Evolutionary conservation across 2,888 invertebrate genomes (phyloP).

Genomic region (Tetrapedia diversipes): DNA sequence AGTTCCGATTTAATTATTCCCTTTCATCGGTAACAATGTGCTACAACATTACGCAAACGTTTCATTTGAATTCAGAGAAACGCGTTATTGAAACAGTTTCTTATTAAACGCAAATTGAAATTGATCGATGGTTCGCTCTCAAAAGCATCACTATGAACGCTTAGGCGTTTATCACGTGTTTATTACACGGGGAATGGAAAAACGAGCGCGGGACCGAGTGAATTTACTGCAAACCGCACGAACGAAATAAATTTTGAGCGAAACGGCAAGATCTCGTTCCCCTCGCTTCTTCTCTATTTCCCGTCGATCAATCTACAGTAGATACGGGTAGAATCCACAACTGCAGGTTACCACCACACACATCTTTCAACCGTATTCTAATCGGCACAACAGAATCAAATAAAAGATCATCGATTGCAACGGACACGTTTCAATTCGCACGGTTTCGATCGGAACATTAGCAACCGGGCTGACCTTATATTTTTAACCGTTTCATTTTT

Average conservation of each 20-base stretch:
- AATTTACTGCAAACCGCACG: slow-evolving; percentile 32
- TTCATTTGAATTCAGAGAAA: neutral
- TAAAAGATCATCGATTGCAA: slow-evolving; percentile 45
- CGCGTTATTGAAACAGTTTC: slow-evolving; percentile 1
- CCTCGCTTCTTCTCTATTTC: slow-evolving; percentile 35
- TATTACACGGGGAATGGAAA: neutral
- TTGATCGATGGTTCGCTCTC: neutral
- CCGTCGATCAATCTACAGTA: slow-evolving; percentile 44
- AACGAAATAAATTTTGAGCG: slow-evolving; percentile 43
- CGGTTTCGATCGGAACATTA: neutral
- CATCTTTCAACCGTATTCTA: slow-evolving; percentile 28
- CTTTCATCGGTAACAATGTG: neutral
- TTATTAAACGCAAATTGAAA: slow-evolving; percentile 1
- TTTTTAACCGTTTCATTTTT: slow-evolving; percentile 6
- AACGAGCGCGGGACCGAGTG: slow-evolving; percentile 9
- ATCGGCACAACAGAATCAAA: slow-evolving; percentile 53
- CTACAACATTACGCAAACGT: slow-evolving; percentile 1
- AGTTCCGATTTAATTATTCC: neutral
- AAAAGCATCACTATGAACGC: neutral
- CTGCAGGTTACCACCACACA: slow-evolving; percentile 24
- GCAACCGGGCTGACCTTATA: neutral
- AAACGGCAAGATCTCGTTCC: slow-evolving; percentile 22
- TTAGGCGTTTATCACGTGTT: neutral
- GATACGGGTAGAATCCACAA: too few relatives aligned
- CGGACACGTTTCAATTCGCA: slow-evolving; percentile 16